These are phyloP conservation scores for Pristionchus japonicus DNA, from an alignment of 2,888 invertebrate genomes.

Conservation along the genomic window DNA sequence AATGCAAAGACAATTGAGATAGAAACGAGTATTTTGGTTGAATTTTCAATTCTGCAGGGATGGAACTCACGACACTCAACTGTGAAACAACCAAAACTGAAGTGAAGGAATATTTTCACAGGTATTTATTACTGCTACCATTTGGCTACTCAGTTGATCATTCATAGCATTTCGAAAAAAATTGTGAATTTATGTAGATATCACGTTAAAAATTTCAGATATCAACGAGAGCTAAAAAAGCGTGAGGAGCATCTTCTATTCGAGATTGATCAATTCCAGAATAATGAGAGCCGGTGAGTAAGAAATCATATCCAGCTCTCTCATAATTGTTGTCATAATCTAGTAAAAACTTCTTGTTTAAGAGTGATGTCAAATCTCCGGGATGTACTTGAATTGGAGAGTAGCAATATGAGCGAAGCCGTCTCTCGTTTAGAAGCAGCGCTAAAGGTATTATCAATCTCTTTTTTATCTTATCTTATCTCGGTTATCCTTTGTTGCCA, in stretches of 20 bases:
- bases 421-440: slow-evolving; percentile 91
- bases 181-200: neutral
- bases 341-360: neutral
- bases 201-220: slow-evolving; percentile 39
- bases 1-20: neutral
- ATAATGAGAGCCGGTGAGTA: slow-evolving; percentile 84
- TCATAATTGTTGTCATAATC: too few species aligned
- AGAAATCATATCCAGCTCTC: too few species aligned
- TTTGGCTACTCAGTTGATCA: neutral
- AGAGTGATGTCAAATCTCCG: slow-evolving; percentile 83
- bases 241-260: slow-evolving; percentile 80
- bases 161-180: neutral
- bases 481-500: neutral
- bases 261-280: slow-evolving; percentile 88
- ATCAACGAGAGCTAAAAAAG: slow-evolving; percentile 75
- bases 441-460: slow-evolving; percentile 57
- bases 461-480: too few species aligned
- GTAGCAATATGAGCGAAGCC: slow-evolving; percentile 94
- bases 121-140: slow-evolving; percentile 51
- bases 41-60: slow-evolving; percentile 79
- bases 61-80: slow-evolving; percentile 88
- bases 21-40: neutral
- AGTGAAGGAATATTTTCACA: slow-evolving; percentile 84
- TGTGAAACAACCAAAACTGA: slow-evolving; percentile 91
- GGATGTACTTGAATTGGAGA: slow-evolving; percentile 88